Base-by-base conservation (phyloP, 1,140 invertebrate species). In the Conus betulinus region DNA sequence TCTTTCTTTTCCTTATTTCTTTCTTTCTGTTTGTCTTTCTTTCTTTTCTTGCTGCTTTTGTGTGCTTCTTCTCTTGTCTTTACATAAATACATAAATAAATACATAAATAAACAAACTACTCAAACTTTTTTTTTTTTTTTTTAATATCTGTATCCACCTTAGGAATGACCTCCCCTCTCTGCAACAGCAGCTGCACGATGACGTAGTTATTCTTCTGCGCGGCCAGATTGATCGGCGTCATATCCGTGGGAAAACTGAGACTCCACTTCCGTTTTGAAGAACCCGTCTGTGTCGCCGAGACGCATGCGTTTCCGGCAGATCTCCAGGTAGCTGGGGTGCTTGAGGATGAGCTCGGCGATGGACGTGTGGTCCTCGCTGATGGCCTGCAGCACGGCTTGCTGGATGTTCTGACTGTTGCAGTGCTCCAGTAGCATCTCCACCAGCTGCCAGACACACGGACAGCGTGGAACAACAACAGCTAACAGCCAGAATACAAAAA, bases 121-220 rank as follows among this genome's bases (percentile, higher is more conserved):
- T n/a, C n/a, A n/a, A n/a, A n/a, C n/a, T n/a, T n/a, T n/a, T n/a
- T n/a, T n/a, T n/a, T n/a, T n/a, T n/a, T n/a, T n/a, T n/a, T n/a
- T n/a, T n/a, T n/a, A n/a, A n/a, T n/a, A n/a, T n/a, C n/a, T n/a
- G 39, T 39, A 39, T 39, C 57, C 15, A 87, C 85, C 84, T 94
- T 95, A 4, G 91, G 91, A 25, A 95, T 95, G 13, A 89, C 93
- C 55, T 95, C 94, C 8, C 94, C 95, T n/a, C 94, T 89, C 82
- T 94, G 88, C 57, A 95, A 89, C 55, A 95, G 89, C 57, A 95
- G 90, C 91, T 95, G 94, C 27, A 95, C 93, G 39, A 95, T 95
- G 85, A 94, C 94, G 90, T 93, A 94, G 90, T 94, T 93, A 89
- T 95, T 95, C 76, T 94, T 91, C 84, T 95, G 94, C 4, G 94